Base-by-base conservation (phyloP, 2,113 vertebrate genomes). In the Tragelaphus strepsiceros region DNA sequence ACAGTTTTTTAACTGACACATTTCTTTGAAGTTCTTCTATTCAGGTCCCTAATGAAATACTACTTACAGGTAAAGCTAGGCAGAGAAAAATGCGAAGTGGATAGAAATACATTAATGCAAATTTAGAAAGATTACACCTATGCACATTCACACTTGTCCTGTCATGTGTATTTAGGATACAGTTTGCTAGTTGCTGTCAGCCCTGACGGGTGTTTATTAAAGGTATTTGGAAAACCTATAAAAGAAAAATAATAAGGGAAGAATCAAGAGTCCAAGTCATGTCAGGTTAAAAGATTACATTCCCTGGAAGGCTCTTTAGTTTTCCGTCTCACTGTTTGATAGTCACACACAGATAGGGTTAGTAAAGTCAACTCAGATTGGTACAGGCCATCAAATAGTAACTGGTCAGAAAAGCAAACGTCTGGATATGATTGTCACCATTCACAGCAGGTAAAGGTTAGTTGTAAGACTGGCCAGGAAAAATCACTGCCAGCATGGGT, bases 1-100 rank as follows among this genome's bases (percentile, higher is more conserved):
- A 86, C 19, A 30, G 83, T 94, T 92, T 92, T 90, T 35, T 39
- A 58, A 91, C 19, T 49, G n/a, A 87, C 14, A 49, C 19, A n/a
- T 74, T 95, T 88, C 54, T 96, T 95, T 93, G 87, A 97, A 95
- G 46, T 94, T 82, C 28, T 96, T 83, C 81, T 83, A 39, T 21
- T 64, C 56, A 56, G 53, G 22, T 95, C 28, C 39, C 74, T 85
- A 74, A 74, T 89, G 49, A 89, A 93, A 92, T 80, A 51, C 2
- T 62, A 51, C 21, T 83, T 87, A 10, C 39, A 81, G 32, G 53
- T 81, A 59, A 83, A 81, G 5, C 9, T 46, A 82, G 6, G 24
- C 10, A 87, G 64, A 11, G 39, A 81, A 94, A 95, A 97, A 28
- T 53, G 46, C 22, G 84, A 96, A 91, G 28, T 82, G 13, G 7